Evolutionary conservation across 2,797 vertebrate genomes (phyloP), one percentile per base, ranked within the genome.

Genomic region (Gastrophryne carolinensis): DNA sequence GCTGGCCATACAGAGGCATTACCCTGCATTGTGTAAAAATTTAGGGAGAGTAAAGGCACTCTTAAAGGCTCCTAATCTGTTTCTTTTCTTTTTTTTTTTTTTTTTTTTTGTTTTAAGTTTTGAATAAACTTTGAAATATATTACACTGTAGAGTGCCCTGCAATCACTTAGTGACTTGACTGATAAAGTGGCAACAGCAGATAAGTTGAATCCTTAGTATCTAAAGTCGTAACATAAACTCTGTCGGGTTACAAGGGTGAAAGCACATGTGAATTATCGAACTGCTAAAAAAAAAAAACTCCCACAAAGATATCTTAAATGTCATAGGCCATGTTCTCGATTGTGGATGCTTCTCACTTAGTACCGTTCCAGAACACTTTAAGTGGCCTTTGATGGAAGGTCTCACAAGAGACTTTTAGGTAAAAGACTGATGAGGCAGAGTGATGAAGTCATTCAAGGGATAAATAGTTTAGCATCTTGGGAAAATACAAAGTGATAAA

Each of bases 401-500:
- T 24, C 52, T 78, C 61, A 66, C 61, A 49, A 49, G 67, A 66
- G 67, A 77, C 52, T 49, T 52, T 50, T 71, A 35, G 52, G 53
- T 5, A 47, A 65, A 60, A 78, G 61, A 44, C 61, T 32, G 10
- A 27, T 71, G 49, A 78, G 53, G 68, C 68, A 52, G 57, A 72
- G 60, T 35, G 61, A 24, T 72, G 52, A 78, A 78, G 26, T 58
- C 68, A 78, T 78, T 72, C 75, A 72, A 72, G 49, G 49, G 41
- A 66, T 66, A 72, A 72, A 78, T 64, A 39, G 67, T 65, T 50
- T 72, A 65, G 53, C 19, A 78, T 78, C 75, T 78, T 65, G 75
- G 68, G 75, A 72, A 61, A 58, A 78, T 66, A 37, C 41, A 39
- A 72, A 72, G 75, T 78, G 75, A 70, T 78, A 78, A 78, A 78